A percentile compares a stretch with the other conserved stretches of the same genome.
phyloP scores from a whole-genome alignment of 2,888 invertebrate species.

The Leucania comma region DNA sequence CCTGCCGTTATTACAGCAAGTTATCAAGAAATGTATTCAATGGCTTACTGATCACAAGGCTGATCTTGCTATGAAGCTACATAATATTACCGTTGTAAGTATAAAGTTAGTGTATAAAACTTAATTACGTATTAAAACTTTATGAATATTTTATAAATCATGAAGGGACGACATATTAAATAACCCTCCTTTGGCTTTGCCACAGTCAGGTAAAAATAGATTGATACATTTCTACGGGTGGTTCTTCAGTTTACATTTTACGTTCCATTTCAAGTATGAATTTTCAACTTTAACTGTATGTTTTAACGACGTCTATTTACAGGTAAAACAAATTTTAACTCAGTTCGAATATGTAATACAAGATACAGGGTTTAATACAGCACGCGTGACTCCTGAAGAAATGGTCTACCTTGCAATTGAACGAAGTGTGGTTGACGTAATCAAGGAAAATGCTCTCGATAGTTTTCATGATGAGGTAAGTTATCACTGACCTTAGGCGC shows the following conservation, averaged over 20 bases:
- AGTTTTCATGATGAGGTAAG: slow-evolving; percentile 80
- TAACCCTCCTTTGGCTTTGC: no score
- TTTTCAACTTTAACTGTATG: background rate
- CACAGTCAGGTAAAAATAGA: no score
- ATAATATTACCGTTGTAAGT: slow-evolving; percentile 79
- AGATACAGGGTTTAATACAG: slow-evolving; percentile 65
- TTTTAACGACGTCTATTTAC: slow-evolving; percentile 45
- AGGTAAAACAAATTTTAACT: slow-evolving; percentile 84
- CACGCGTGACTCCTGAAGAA: slow-evolving; percentile 77
- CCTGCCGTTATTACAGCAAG: slow-evolving; percentile 76
- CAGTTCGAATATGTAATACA: slow-evolving; percentile 82
- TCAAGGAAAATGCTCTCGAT: slow-evolving; percentile 79
- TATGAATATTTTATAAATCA: no score
- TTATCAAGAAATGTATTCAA: slow-evolving; percentile 75
- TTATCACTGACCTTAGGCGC: background rate
- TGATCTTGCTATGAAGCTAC: slow-evolving; percentile 76
- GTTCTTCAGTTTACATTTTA: background rate
- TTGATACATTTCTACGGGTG: no score
- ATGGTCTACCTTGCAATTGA: slow-evolving; percentile 80
- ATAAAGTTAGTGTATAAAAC: background rate
- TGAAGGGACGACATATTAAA: no score
- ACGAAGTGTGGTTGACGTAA: slow-evolving; percentile 74
- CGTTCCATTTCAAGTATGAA: no score
- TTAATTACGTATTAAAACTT: no score
- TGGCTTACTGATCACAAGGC: slow-evolving; percentile 81